These are phyloP conservation scores for Triplophysa dalaica DNA, from an alignment of 2,113 vertebrate species.

Conservation along the genomic window DNA sequence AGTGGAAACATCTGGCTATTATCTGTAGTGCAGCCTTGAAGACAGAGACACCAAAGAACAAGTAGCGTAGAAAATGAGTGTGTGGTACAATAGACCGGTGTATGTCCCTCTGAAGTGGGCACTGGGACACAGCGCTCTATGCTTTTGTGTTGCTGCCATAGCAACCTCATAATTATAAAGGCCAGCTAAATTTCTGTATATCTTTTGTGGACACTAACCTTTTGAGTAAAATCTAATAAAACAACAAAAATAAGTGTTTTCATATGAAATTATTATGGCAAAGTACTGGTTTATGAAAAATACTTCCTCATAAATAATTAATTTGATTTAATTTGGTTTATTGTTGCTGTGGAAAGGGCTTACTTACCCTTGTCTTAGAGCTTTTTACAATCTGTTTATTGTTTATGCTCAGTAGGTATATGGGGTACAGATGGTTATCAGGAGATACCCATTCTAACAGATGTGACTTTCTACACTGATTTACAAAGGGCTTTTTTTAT, in stretches of 20 bases:
- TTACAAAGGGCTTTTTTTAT: too few species aligned
- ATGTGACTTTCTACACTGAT: neutral
- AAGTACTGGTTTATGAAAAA: neutral
- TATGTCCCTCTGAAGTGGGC: conserved; percentile 35
- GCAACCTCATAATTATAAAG: conserved; percentile 45
- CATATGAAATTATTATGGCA: neutral
- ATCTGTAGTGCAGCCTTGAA: conserved; percentile 20
- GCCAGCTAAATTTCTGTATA: conserved; percentile 11
- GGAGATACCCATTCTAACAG: neutral
- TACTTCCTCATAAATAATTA: conserved; percentile 6
- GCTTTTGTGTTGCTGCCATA: conserved; percentile 51
- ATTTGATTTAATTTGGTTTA: neutral
- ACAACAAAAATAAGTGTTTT: conserved; percentile 18
- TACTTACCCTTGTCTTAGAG: neutral
- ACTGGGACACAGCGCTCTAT: conserved; percentile 23
- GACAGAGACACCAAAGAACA: neutral
- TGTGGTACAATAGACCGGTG: conserved; percentile 30
- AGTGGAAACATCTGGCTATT: neutral
- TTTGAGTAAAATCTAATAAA: conserved; percentile 6
- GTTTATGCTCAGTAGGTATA: neutral
- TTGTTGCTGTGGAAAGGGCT: neutral
- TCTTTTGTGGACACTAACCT: conserved; percentile 17
- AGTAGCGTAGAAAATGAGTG: neutral
- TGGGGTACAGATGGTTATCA: neutral
- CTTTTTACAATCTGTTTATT: neutral